phyloP scores from a whole-genome alignment of 2,888 invertebrate genomes.

The Dromius quadrimaculatus region DNA sequence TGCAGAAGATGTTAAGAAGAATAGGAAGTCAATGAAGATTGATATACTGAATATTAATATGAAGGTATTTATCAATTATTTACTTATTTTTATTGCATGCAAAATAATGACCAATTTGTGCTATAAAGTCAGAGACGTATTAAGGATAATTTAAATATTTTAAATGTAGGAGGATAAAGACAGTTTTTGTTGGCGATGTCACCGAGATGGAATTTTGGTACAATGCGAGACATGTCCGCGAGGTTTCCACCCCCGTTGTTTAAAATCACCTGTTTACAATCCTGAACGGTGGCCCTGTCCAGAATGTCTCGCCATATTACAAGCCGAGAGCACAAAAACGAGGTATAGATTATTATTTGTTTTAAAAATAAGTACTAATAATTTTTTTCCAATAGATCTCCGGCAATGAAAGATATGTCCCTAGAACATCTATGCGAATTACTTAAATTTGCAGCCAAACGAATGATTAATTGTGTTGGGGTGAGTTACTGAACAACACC shows the following conservation, averaged over 20 bases:
- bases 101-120: slow-evolving; percentile 1
- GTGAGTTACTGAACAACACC: slow-evolving; percentile 69
- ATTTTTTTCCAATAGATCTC: slow-evolving; percentile 67
- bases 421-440: slow-evolving; percentile 82
- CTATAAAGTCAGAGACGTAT: slow-evolving; percentile 25
- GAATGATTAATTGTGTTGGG: slow-evolving; percentile 85
- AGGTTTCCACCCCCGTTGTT: slow-evolving; percentile 86
- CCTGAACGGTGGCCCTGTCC: slow-evolving; percentile 85
- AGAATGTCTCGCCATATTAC: slow-evolving; percentile 82
- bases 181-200: slow-evolving; percentile 93
- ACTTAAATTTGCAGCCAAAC: slow-evolving; percentile 81
- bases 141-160: background rate
- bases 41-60: slow-evolving; percentile 56
- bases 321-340: slow-evolving; percentile 79
- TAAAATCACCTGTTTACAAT: slow-evolving; percentile 68
- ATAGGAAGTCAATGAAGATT: slow-evolving; percentile 55
- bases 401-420: slow-evolving; percentile 79
- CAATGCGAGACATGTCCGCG: slow-evolving; percentile 87
- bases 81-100: background rate
- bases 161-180: slow-evolving; percentile 71
- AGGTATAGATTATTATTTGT: slow-evolving; percentile 66
- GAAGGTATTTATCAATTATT: slow-evolving; percentile 49
- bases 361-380: slow-evolving; percentile 2
- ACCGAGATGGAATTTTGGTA: slow-evolving; percentile 75
- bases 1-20: slow-evolving; percentile 55